Conservation (phyloP, 2,797 vertebrate genomes). For the Pangasius mekongensis region DNA sequence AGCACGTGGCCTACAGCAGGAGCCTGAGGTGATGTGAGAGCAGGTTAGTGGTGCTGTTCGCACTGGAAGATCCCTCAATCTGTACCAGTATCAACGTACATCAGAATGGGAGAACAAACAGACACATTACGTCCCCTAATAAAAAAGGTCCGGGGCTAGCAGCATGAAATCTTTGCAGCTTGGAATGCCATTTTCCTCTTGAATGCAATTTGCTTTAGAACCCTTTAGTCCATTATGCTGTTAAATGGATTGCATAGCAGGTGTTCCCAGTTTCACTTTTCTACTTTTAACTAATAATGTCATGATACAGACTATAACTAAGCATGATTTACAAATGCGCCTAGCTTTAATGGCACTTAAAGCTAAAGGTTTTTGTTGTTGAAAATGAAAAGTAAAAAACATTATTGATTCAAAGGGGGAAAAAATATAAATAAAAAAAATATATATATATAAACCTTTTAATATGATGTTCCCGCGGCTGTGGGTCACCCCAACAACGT, state of each 20-base stretch:
- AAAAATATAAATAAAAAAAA: not conserved
- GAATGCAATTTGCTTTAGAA: conserved; percentile 16
- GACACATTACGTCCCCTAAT: conserved; percentile 24
- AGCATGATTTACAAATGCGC: not conserved
- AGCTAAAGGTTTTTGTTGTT: not conserved
- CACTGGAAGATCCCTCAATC: not conserved
- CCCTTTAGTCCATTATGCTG: conserved; percentile 24
- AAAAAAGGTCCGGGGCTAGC: conserved; percentile 27
- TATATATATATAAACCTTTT: not conserved
- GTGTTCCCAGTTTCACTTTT: conserved; percentile 24
- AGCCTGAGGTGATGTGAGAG: conserved; percentile 51
- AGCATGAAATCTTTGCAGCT: conserved; percentile 12
- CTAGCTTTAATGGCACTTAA: conserved; percentile 23
- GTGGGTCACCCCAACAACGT: too few species aligned
- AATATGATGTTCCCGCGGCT: not conserved
- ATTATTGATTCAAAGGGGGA: not conserved
- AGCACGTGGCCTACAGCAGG: conserved; percentile 46
- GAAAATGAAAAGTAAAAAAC: not conserved
- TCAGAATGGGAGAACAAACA: conserved; percentile 4
- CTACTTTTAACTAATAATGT: conserved; percentile 15
- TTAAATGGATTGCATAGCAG: conserved; percentile 36
- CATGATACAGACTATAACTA: conserved; percentile 1
- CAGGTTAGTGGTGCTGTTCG: conserved; percentile 24
- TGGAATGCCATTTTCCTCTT: conserved; percentile 10
- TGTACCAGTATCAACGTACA: conserved; percentile 25